Conservation (phyloP, 2,113 vertebrate genomes). For the Physeter macrocephalus region DNA sequence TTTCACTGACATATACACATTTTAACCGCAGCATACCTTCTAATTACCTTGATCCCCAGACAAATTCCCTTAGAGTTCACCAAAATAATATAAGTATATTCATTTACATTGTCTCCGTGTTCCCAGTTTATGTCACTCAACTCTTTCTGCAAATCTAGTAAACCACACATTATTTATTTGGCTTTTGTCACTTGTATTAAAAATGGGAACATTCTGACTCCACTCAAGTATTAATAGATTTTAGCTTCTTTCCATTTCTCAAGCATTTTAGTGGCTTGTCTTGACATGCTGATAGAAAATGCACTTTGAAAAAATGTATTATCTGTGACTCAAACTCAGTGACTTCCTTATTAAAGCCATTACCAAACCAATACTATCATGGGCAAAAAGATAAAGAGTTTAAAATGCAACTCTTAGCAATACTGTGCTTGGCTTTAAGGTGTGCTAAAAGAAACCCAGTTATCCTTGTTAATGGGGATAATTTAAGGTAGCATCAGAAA, state of each 20-base stretch:
- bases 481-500: not conserved
- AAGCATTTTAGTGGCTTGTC: not conserved
- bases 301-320: not conserved
- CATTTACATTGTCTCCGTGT: not conserved
- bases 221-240: not conserved
- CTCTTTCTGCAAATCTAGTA: not conserved
- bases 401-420: not conserved
- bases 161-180: not conserved
- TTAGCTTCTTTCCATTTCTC: not conserved
- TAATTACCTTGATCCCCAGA: not conserved
- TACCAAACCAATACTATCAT: not conserved
- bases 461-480: not conserved
- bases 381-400: not conserved
- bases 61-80: not conserved
- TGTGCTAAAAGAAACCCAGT: not conserved
- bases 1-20: not conserved
- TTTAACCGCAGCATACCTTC: not conserved
- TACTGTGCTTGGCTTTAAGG: not conserved
- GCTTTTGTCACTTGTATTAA: not conserved
- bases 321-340: constrained; percentile 15
- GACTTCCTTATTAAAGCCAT: constrained; percentile 2
- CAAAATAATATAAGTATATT: not conserved
- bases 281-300: constrained; percentile 10
- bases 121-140: not conserved
- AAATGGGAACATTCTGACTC: not conserved